Evolutionary conservation across 37 sponge, comb jelly and placozoan species (phyloP), one percentile per base, ranked within the genome.

Genomic region (Aphrocallistes beatrix): DNA sequence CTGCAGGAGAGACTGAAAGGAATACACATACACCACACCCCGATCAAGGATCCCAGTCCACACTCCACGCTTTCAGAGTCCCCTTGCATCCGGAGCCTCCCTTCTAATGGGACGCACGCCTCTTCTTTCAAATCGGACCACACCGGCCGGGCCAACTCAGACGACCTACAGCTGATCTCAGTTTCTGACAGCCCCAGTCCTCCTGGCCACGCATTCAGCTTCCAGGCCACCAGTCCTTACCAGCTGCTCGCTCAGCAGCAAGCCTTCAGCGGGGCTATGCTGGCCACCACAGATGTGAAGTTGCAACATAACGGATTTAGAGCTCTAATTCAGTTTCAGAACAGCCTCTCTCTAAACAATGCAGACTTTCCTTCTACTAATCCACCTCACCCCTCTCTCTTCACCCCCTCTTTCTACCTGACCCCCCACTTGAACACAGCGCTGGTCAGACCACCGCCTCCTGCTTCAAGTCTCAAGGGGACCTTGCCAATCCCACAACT

Each of bases 61-160:
- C 75, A 60, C 25, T 60, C 28, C 75, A 19, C 75, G 6, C 25
- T 28, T 30, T 60, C 75, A 3, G 75, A 60, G 32, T 60, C 75
- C 34, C 75, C 75, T 13, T 60, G 75, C 34, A 60, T 60, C 75
- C 75, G 75, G 10, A 60, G 75, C 34, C 75, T 60, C 75, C 75
- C 75, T 13, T 6, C 75, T 60, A 60, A 60, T 30, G 75, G 75
- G 8, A 13, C 21, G 10, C 8, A 13, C 75, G 28, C 75, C 25
- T 3, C 17, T 3, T 3, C 75, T 13, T 30, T 25, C 34, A 19
- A 25, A 1, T 21, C n/a, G 6, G n/a, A 19, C 3, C 28, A 60
- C 75, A 3, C 10, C 75, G 34, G 28, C 34, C 25, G 75, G 3
- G 75, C 75, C 3, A 60, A 60, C 34, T 60, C 75, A 19, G 75